phyloP scores from a whole-genome alignment of 2,113 vertebrate species.

The Onychorhynchus coronatus region DNA sequence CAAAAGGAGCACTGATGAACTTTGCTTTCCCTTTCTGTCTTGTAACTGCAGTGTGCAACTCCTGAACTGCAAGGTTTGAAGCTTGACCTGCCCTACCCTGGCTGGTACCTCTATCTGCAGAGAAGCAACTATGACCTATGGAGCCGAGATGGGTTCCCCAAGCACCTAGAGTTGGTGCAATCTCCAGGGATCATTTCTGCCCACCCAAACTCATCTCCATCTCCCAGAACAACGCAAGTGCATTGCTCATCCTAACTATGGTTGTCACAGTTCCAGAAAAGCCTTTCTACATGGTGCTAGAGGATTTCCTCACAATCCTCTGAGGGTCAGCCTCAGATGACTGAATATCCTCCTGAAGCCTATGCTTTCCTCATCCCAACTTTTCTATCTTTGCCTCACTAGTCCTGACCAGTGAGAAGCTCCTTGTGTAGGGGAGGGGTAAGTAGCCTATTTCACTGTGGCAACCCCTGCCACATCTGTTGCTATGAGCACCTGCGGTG shows the following conservation, averaged over 20 bases:
- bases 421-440: neutral
- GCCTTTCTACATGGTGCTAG: neutral
- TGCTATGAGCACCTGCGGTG: neutral
- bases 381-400: neutral
- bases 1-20: neutral
- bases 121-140: neutral
- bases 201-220: neutral
- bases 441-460: neutral
- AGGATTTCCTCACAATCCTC: neutral
- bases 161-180: rapidly evolving
- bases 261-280: neutral
- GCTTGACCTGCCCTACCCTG: rapidly evolving
- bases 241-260: neutral
- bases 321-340: neutral
- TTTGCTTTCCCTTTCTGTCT: neutral
- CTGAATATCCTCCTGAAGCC: neutral
- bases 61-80: neutral
- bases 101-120: no score
- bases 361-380: neutral
- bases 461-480: neutral
- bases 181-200: neutral
- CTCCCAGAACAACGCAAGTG: neutral
- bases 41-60: neutral
- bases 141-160: neutral
- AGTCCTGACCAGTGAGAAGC: neutral